Evolutionary conservation across 1,140 invertebrate genomes (phyloP), one percentile per base, ranked within the genome.

Genomic region (Danaus plexippus): DNA sequence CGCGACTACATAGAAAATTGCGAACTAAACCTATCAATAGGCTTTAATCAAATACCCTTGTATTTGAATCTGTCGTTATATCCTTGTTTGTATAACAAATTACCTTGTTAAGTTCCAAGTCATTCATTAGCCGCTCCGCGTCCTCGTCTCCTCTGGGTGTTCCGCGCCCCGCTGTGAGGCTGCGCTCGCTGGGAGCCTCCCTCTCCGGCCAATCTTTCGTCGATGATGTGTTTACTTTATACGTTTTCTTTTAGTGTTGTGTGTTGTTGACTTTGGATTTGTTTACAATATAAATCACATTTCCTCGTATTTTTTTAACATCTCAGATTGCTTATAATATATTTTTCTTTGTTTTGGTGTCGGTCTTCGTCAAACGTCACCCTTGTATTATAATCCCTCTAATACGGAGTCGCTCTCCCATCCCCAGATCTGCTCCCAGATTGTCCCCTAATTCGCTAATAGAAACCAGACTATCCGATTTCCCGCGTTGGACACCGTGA

Each of bases 361-460:
- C 40, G 53, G 45, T 47, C 40, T 43, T 58, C 49, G 43, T 42
- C 42, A 44, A 45, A 22, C 59, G 47, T 57, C 57, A 54, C 61
- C 64, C 66, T 48, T 59, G 55, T 55, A 57, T 54, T 55, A 57
- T 69, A 66, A 69, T 67, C 64, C 54, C 63, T 52, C 69, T 60
- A 66, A 53, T 54, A 51, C 44, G 46, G 48, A 49, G 52, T 56
- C 52, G 47, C 18, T 45, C 15, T 60, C 56, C 58, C 64, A 18
- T 64, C 63, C 63, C 67, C 68, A 69, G 66, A 66, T 50, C 58
- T 63, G 13, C 63, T 61, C 63, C 67, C 68, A 69, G 66, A 66
- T 50, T 50, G 52, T 63, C 77, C 80, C 78, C 77, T 77, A 79
- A 81, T 84, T 79, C 76, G 72, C 68, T 84, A 80, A 84, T 79